Evolutionary conservation across 2,888 invertebrate species (phyloP).

Genomic region (Lepidochitona cinerea): DNA sequence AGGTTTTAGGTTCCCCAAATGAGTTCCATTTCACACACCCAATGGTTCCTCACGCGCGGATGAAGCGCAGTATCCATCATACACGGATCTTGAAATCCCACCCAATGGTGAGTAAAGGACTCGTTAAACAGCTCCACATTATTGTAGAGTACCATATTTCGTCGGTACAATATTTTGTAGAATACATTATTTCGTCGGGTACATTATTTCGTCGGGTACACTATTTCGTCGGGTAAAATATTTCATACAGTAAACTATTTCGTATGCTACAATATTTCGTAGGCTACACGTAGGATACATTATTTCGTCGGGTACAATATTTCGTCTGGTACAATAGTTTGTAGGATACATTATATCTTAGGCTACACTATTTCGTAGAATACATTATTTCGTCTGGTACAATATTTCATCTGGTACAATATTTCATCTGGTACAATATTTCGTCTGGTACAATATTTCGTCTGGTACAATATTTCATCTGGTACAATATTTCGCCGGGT

Average conservation of each 20-base stretch:
- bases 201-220: background rate
- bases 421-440: background rate
- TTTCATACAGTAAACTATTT: background rate
- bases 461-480: background rate
- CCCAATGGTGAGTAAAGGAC: slow-evolving; percentile 84
- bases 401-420: background rate
- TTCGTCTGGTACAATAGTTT: background rate
- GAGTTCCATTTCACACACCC: slow-evolving; percentile 96
- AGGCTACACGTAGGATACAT: background rate
- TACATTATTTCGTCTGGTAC: background rate
- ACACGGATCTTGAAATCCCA: slow-evolving; percentile 89
- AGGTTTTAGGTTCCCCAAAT: slow-evolving; percentile 90
- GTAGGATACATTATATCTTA: background rate
- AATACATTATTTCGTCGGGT: background rate
- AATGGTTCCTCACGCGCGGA: slow-evolving; percentile 89
- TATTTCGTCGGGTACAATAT: background rate
- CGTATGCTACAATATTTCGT: background rate
- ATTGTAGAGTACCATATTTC: background rate
- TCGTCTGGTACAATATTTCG: background rate
- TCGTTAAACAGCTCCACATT: background rate
- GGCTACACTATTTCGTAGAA: background rate
- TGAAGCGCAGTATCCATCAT: slow-evolving; percentile 90
- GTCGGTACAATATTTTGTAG: background rate
- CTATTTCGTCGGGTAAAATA: background rate
- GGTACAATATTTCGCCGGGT: background rate